Conservation (phyloP, 2,888 invertebrate species). For the Philopedon plagiatum region DNA sequence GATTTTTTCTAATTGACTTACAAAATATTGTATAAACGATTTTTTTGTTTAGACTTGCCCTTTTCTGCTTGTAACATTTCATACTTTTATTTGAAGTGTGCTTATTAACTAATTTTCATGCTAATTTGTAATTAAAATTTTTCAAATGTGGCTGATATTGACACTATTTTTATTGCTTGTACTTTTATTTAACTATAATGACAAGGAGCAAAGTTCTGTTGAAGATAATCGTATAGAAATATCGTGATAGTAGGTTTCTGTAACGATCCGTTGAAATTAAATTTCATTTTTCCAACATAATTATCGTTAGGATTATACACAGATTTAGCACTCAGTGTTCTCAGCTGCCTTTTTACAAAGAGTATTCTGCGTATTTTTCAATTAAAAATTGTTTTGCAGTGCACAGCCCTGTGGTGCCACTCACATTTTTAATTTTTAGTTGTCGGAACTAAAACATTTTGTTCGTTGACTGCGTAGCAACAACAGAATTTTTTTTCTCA, state of each 20-base stretch:
- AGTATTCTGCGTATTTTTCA: constrained; percentile 16
- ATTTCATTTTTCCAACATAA: not conserved
- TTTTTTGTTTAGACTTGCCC: too few species aligned
- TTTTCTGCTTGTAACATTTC: too few species aligned
- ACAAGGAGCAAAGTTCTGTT: too few species aligned
- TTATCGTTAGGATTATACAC: constrained; percentile 8
- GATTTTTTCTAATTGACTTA: too few species aligned
- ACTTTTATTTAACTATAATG: too few species aligned
- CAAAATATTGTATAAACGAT: too few species aligned
- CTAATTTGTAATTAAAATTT: too few species aligned
- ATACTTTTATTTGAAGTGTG: too few species aligned
- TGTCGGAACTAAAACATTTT: not conserved
- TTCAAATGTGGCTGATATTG: too few species aligned
- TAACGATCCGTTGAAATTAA: not conserved
- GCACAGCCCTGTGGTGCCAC: not conserved
- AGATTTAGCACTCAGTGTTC: constrained; percentile 10
- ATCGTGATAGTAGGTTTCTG: not conserved
- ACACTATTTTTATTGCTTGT: too few species aligned
- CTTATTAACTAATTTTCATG: too few species aligned
- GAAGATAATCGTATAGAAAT: too few species aligned
- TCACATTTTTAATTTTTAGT: constrained; percentile 19
- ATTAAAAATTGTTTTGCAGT: constrained; percentile 20
- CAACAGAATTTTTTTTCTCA: not conserved
- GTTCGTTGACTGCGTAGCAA: not conserved
- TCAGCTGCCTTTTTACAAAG: constrained; percentile 15